Conservation (phyloP, 1,140 invertebrate species). For the Heliconius hermathena region DNA sequence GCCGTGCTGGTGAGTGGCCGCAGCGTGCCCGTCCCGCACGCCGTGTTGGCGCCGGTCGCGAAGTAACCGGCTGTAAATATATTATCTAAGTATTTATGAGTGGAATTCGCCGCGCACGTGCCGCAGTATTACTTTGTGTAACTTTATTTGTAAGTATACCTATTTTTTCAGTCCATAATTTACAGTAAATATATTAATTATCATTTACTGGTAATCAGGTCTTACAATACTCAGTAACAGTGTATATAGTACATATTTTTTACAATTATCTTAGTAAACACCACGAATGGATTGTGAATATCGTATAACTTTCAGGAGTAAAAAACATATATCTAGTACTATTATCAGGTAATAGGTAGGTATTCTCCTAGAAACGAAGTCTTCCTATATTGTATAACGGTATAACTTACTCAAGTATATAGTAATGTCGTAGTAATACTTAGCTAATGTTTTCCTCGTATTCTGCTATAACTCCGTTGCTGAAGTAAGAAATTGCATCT, state of each 20-base stretch:
- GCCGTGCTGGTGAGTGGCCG: conserved; percentile 54
- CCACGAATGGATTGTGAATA: not conserved
- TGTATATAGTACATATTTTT: conserved; percentile 8
- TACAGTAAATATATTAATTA: not conserved
- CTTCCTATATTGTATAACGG: not conserved
- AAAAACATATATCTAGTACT: too few relatives aligned
- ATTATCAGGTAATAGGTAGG: too few relatives aligned
- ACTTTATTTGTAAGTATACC: conserved; percentile 12
- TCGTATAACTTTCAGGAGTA: not conserved
- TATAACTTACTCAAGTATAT: too few relatives aligned
- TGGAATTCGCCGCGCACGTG: conserved; percentile 12
- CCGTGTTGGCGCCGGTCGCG: conserved; percentile 56
- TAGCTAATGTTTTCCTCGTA: not conserved
- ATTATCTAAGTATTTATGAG: conserved; percentile 25
- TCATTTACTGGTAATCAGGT: not conserved
- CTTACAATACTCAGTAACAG: not conserved
- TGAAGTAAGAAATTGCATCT: conserved; percentile 1
- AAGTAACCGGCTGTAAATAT: conserved; percentile 16
- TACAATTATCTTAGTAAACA: not conserved
- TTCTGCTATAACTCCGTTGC: not conserved
- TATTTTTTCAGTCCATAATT: not conserved
- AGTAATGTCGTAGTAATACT: too few relatives aligned
- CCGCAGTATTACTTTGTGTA: conserved; percentile 28
- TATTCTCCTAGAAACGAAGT: not conserved
- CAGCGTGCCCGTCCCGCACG: conserved; percentile 63